Evolutionary conservation across 2,113 vertebrate genomes (phyloP).

Genomic region (Seriola aureovittata): DNA sequence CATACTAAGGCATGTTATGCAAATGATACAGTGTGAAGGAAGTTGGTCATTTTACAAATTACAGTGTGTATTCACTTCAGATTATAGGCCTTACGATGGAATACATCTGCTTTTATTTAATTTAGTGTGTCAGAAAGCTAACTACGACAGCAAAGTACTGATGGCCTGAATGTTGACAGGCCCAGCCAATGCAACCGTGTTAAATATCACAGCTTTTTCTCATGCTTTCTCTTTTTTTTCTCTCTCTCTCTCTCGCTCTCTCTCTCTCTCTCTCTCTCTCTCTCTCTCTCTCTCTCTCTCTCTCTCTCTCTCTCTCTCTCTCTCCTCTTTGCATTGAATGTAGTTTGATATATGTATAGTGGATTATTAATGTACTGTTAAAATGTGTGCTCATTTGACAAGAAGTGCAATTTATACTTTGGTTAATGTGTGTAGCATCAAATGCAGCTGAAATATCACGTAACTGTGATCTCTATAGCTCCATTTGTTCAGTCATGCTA

Average conservation of each 20-base stretch:
- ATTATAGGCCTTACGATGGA: slow-evolving; percentile 55
- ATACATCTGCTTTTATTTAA: slow-evolving; percentile 50
- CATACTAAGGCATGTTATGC: slow-evolving; percentile 18
- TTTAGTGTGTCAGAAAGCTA: slow-evolving; percentile 42
- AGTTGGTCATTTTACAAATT: slow-evolving; percentile 34
- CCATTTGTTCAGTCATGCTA: slow-evolving; percentile 64
- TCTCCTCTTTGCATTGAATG: slow-evolving; percentile 83
- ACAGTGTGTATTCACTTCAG: slow-evolving; percentile 47
- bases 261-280: slow-evolving; percentile 17
- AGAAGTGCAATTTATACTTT: slow-evolving; percentile 85
- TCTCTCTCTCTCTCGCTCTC: slow-evolving; percentile 24
- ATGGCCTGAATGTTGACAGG: slow-evolving; percentile 53
- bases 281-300: slow-evolving; percentile 42
- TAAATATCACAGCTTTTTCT: slow-evolving; percentile 53
- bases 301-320: slow-evolving; percentile 36
- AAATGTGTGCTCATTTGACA: slow-evolving; percentile 80
- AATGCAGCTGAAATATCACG: slow-evolving; percentile 71
- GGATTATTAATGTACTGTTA: slow-evolving; percentile 80
- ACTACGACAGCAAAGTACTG: slow-evolving; percentile 35
- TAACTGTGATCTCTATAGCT: slow-evolving; percentile 57
- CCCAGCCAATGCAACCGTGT: slow-evolving; percentile 40
- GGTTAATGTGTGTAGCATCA: slow-evolving; percentile 75
- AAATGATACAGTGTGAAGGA: slow-evolving; percentile 25
- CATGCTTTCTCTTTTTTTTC: slow-evolving; percentile 41
- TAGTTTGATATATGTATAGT: slow-evolving; percentile 86